These are phyloP conservation scores for Prinia subflava DNA, from an alignment of 2,113 vertebrate genomes.

Conservation along the genomic window DNA sequence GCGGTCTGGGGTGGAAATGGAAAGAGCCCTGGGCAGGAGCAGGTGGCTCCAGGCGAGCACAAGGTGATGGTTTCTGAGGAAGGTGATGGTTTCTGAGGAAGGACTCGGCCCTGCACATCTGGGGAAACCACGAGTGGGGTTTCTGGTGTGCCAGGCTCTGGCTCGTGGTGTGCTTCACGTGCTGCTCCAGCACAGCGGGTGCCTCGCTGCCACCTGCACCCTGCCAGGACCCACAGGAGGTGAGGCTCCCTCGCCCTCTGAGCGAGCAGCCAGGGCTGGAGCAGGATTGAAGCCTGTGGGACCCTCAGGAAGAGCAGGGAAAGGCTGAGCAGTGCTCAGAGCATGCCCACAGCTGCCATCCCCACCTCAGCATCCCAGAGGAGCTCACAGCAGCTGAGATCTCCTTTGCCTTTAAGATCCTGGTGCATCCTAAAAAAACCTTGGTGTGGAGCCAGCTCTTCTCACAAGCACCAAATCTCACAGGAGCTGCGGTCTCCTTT, in stretches of 20 bases:
- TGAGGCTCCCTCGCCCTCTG: neutral
- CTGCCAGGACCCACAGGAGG: rapidly evolving
- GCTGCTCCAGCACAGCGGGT: neutral
- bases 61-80: slow-evolving; percentile 40
- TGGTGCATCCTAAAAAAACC: neutral
- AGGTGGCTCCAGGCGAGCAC: neutral
- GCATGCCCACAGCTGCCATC: neutral
- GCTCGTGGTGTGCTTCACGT: neutral
- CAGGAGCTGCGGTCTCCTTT: no score
- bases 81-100: slow-evolving; percentile 48
- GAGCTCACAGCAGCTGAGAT: neutral
- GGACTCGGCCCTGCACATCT: neutral
- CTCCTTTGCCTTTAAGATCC: no score
- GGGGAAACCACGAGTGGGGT: neutral
- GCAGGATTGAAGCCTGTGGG: rapidly evolving
- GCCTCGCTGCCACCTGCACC: neutral
- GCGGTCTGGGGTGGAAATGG: slow-evolving; percentile 14
- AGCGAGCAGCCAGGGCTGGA: neutral
- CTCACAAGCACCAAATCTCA: neutral
- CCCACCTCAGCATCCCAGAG: rapidly evolving
- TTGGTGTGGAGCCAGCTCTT: neutral
- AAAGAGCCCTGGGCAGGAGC: neutral
- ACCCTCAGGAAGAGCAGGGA: neutral
- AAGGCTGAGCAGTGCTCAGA: rapidly evolving
- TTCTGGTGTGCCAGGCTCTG: neutral